Percentiles rank a stretch among this genome's conserved stretches.
Conservation (phyloP, 2,888 invertebrate species). For the Drosophila mulleri region DNA sequence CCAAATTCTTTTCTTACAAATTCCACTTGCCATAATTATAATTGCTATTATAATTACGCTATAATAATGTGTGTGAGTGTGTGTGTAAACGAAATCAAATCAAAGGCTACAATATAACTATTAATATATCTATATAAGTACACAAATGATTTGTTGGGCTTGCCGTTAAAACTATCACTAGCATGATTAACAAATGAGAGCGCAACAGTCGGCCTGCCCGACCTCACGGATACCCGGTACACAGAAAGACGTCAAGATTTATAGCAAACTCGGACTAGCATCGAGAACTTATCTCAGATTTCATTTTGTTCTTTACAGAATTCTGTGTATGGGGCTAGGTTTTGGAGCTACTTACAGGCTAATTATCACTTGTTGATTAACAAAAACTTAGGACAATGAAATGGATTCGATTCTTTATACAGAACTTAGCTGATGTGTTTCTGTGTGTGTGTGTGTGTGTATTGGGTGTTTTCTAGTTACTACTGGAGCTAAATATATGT, state of each 20-base stretch:
- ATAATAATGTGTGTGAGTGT: conserved; percentile 17
- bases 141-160: conserved; percentile 39
- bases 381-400: conserved; percentile 29
- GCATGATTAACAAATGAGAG: conserved; percentile 71
- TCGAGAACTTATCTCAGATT: background rate
- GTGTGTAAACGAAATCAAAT: conserved; percentile 7
- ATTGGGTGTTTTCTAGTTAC: conserved; percentile 20
- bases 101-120: conserved; percentile 24
- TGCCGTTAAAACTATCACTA: conserved; percentile 72
- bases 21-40: conserved; percentile 29
- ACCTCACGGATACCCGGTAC: conserved; percentile 39
- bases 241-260: conserved; percentile 16
- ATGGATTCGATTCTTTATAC: conserved; percentile 42
- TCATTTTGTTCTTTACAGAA: too few relatives aligned
- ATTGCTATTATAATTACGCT: conserved; percentile 28
- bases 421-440: conserved; percentile 27
- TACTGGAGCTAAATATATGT: conserved; percentile 40
- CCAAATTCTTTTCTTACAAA: conserved; percentile 36
- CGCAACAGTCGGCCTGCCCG: conserved; percentile 42
- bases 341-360: conserved; percentile 43
- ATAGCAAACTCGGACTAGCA: background rate
- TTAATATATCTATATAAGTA: conserved; percentile 26
- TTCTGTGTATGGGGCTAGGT: conserved; percentile 18
- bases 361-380: conserved; percentile 56
- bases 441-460: background rate